Conservation (phyloP, 2,888 invertebrate genomes). For the Hoplodrina blanda region DNA sequence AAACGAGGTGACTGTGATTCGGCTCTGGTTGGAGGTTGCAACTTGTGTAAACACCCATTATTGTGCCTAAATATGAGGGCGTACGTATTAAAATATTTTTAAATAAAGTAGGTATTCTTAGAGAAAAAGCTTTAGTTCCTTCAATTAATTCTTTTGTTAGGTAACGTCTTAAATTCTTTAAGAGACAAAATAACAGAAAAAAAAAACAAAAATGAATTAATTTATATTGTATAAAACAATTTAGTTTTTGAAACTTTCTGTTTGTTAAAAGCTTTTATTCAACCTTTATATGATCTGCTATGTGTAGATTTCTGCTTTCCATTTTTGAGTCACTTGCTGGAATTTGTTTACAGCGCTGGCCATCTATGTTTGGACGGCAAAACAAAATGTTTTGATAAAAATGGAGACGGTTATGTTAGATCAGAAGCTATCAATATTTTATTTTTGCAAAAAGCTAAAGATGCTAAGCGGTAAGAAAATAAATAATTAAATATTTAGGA, state of each 20-base stretch:
- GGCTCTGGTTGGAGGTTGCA: slow-evolving; percentile 91
- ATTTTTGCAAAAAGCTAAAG: slow-evolving; percentile 92
- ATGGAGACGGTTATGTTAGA: slow-evolving; percentile 93
- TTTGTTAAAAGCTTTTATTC: too few species aligned
- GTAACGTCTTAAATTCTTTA: too few species aligned
- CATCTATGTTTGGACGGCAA: slow-evolving; percentile 91
- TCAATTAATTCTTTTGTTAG: too few species aligned
- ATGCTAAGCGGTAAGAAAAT: slow-evolving; percentile 87
- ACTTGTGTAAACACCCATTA: slow-evolving; percentile 89
- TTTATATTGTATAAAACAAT: too few species aligned
- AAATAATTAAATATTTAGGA: neutral
- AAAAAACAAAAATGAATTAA: too few species aligned
- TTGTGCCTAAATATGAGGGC: slow-evolving; percentile 67
- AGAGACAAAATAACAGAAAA: too few species aligned
- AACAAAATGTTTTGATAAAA: slow-evolving; percentile 96
- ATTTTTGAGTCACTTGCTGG: too few species aligned
- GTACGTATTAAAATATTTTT: slow-evolving; percentile 49
- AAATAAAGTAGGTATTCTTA: too few species aligned
- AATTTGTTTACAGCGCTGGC: slow-evolving; percentile 58
- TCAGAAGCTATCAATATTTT: slow-evolving; percentile 92
- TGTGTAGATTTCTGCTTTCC: too few species aligned
- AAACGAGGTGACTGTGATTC: slow-evolving; percentile 74
- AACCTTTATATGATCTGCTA: too few species aligned
- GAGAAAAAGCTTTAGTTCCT: too few species aligned
- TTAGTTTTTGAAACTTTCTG: too few species aligned